phyloP scores from a whole-genome alignment of 2,888 invertebrate genomes.

The Macaria liturata region DNA sequence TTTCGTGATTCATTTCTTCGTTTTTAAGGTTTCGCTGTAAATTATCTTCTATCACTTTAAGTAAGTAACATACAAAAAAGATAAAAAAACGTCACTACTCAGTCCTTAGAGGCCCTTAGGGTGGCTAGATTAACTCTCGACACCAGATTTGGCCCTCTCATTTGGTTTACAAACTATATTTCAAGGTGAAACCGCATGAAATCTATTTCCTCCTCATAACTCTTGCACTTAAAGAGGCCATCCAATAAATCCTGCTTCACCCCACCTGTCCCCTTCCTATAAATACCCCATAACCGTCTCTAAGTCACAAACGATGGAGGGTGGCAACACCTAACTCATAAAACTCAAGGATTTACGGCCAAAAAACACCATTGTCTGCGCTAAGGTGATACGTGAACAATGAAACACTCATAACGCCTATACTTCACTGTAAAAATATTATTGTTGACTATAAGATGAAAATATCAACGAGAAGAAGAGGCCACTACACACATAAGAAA shows the following conservation, averaged over 20 bases:
- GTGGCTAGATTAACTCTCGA: no score
- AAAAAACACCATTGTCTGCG: conserved; percentile 56
- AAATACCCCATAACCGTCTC: conserved; percentile 54
- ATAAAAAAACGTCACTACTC: no score
- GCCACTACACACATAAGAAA: no score
- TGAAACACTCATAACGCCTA: conserved; percentile 22
- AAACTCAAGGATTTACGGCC: conserved; percentile 66
- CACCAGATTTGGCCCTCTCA: no score
- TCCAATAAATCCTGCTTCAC: conserved; percentile 38
- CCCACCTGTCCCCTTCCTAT: conserved; percentile 41
- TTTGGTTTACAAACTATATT: no score
- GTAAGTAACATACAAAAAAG: no score
- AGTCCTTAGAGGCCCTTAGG: no score
- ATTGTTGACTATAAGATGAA: conserved; percentile 1
- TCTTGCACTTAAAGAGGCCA: conserved; percentile 12
- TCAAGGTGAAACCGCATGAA: not conserved
- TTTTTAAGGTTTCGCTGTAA: no score
- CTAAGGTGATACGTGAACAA: conserved; percentile 37
- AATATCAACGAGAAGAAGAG: not conserved
- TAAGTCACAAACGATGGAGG: conserved; percentile 51
- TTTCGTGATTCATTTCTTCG: no score
- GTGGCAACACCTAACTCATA: conserved; percentile 46
- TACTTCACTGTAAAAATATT: conserved; percentile 8
- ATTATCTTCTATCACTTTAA: no score
- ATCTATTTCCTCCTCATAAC: conserved; percentile 1